Base-by-base conservation (phyloP, 2,113 vertebrate species). In the Caranx melampygus region DNA sequence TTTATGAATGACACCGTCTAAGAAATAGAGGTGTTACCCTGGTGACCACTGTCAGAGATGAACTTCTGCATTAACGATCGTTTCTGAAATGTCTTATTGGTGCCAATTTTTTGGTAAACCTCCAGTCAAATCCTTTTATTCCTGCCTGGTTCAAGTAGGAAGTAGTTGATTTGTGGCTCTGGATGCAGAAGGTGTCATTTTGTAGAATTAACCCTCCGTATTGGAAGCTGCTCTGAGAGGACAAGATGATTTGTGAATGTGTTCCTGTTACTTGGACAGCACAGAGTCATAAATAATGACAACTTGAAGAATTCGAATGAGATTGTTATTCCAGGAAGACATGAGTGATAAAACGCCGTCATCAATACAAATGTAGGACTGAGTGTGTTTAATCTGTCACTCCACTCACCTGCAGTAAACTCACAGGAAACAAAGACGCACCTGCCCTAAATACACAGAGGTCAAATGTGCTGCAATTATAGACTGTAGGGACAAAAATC, bases 251-350 rank as follows among this genome's bases (percentile, higher is more conserved):
- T 58, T 70, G 31, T 69, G 63, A 75, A 26, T n/a, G 15, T 11
- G 14, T 26, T 45, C 42, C 58, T 15, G 58, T 37, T 26, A 34
- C 40, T n/a, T 1, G 4, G 40, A 45, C 72, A 66, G 35, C 62
- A 61, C 52, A 70, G 45, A 81, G 68, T 64, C 3, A 75, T 64
- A 72, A 88, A 85, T 69, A 68, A 59, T 47, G 75, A 70, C 60
- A 65, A n/a, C 37, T 74, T 68, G 37, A 66, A 71, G 62, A 74
- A 65, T 61, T 61, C 21, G 12, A 52, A 68, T 49, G 47, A 13
- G 1, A 55, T 79, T 69, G 63, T 61, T 75, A 47, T 52, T 72
- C 57, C 58, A 51, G 57, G 11, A 37, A 57, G 62, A 42, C 4
- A 18, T 16, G 55, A 73, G 62, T 55, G 42, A 72, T 63, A 33